Evolutionary conservation across 2,888 invertebrate genomes (phyloP), one percentile per base, ranked within the genome.

Genomic region (Zelleria hepariella): DNA sequence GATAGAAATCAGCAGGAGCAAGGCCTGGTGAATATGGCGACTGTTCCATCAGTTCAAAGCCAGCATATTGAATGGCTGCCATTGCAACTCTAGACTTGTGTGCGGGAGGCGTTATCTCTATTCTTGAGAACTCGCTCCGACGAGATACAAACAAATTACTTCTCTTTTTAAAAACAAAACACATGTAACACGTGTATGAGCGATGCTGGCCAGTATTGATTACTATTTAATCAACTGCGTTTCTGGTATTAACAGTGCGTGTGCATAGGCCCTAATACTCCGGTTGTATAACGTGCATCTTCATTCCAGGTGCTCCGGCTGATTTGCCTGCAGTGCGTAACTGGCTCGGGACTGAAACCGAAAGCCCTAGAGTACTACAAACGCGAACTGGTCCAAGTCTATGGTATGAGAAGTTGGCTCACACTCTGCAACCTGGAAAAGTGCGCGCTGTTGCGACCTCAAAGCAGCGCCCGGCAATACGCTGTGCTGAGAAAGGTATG

Each of bases 261-360:
- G n/a, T n/a, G n/a, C n/a, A n/a, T n/a, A n/a, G n/a, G n/a, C n/a
- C n/a, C n/a, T n/a, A n/a, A n/a, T n/a, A n/a, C n/a, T n/a, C n/a
- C n/a, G n/a, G n/a, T n/a, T n/a, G n/a, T n/a, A n/a, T n/a, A n/a
- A n/a, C n/a, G n/a, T n/a, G n/a, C n/a, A n/a, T n/a, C n/a, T n/a
- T n/a, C n/a, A n/a, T n/a, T 58, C 2, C 62, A 87, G 87, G 94
- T 98, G 7, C 86, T 99, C 48, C 91, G 98, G 8, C 88, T 99
- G 5, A 94, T 99, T 62, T 97, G 97, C 77, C 92, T 99, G 59
- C 99, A 99, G 81, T 98, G 97, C 63, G 91, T 94, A 20, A 96
- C 97, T 2, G 95, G 95, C 60, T 97, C 97, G 20, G 99, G 99
- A 0, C 90, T 99, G 3, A 98, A 98, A 77, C 94, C 93, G 2